A percentile compares a stretch with the other conserved stretches of the same genome.
Evolutionary conservation across 2,888 invertebrate species (phyloP).

Genomic region (Zaprionus bogoriensis): DNA sequence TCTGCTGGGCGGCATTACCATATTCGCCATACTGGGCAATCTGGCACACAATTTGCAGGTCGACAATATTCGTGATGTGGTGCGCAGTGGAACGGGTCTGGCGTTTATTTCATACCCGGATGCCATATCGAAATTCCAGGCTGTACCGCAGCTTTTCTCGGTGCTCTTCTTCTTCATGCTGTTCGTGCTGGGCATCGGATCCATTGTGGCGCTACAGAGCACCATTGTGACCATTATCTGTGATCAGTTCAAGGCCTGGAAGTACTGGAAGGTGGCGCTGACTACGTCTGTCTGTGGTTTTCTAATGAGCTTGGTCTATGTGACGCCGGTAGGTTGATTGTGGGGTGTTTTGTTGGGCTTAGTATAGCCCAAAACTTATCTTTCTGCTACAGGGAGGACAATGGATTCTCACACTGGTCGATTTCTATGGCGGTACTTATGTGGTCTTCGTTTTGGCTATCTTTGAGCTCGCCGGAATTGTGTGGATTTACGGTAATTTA

Average conservation of each 20-base stretch:
- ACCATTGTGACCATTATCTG: constrained; percentile 87
- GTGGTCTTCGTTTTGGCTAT: constrained; percentile 85
- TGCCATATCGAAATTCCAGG: constrained; percentile 89
- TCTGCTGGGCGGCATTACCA: constrained; percentile 90
- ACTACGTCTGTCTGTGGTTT: constrained; percentile 85
- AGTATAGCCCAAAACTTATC: too few relatives aligned
- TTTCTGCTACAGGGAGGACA: constrained; percentile 84
- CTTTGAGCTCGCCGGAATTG: constrained; percentile 84
- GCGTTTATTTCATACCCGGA: constrained; percentile 94
- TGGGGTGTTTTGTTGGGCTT: too few relatives aligned
- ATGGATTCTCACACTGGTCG: constrained; percentile 85
- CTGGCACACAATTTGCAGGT: constrained; percentile 86
- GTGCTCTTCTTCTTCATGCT: constrained; percentile 93
- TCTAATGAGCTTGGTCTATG: constrained; percentile 87
- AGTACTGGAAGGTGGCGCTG: constrained; percentile 86
- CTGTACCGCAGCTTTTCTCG: constrained; percentile 89
- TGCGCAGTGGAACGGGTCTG: constrained; percentile 89
- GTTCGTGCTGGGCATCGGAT: constrained; percentile 90
- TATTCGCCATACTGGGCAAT: constrained; percentile 92
- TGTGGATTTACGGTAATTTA: constrained; percentile 86
- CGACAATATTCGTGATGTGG: constrained; percentile 86
- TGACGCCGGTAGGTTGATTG: constrained; percentile 86
- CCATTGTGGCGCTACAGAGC: constrained; percentile 88
- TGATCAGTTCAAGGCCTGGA: constrained; percentile 87
- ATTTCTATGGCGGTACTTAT: constrained; percentile 86